Evolutionary conservation across 2,888 invertebrate species (phyloP).

Genomic region (Fabriciana adippe): DNA sequence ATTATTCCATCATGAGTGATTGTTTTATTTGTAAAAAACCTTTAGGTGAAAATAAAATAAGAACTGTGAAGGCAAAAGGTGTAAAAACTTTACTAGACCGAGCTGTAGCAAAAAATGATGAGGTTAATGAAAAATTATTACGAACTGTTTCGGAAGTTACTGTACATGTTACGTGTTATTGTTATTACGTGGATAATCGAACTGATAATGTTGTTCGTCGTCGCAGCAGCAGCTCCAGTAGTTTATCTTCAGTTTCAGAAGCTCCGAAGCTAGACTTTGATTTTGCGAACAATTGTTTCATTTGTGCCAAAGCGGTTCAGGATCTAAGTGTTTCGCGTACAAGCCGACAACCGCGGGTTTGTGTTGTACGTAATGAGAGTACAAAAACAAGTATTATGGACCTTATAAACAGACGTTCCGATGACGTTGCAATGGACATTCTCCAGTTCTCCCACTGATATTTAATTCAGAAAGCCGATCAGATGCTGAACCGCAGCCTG

Average conservation of each 20-base stretch:
- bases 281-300: too few relatives aligned
- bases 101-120: slow-evolving; percentile 32
- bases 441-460: too few relatives aligned
- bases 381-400: too few relatives aligned
- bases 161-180: slow-evolving; percentile 35
- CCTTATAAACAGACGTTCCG: too few relatives aligned
- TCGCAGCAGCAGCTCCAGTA: not conserved
- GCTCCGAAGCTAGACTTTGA: slow-evolving; percentile 18
- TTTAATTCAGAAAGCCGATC: too few relatives aligned
- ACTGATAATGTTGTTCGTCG: slow-evolving; percentile 6
- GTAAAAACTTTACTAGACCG: slow-evolving; percentile 36
- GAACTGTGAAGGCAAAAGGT: slow-evolving; percentile 35
- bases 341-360: too few relatives aligned
- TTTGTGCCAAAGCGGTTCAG: too few relatives aligned
- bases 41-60: slow-evolving; percentile 29
- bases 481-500: too few relatives aligned
- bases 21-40: slow-evolving; percentile 37
- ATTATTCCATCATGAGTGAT: slow-evolving; percentile 31
- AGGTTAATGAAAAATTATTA: slow-evolving; percentile 30
- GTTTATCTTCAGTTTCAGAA: slow-evolving; percentile 13
- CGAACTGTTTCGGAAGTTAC: slow-evolving; percentile 34
- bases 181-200: slow-evolving; percentile 31
- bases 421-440: too few relatives aligned
- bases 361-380: too few relatives aligned
- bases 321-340: too few relatives aligned